Evolutionary conservation across 2,113 vertebrate species (phyloP), one percentile per base, ranked within the genome.

Genomic region (Callospermophilus lateralis): DNA sequence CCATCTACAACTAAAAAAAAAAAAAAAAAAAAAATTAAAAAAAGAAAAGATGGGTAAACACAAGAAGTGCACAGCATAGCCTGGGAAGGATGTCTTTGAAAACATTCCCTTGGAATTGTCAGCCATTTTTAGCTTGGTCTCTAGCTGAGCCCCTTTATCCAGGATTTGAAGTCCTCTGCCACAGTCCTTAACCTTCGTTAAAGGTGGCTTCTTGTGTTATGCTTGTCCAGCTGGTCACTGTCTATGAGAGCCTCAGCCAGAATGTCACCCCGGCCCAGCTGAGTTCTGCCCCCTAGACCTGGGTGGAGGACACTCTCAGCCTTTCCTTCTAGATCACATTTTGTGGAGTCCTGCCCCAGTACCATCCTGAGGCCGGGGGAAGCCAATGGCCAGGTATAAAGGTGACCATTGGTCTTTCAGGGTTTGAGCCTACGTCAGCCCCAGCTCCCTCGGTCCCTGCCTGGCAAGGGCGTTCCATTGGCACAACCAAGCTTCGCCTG

Each of bases 381-480:
- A 32, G 51, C 0, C 3, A 11, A 3, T 34, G 74, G 67, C 37
- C 58, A 80, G 58, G 17, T 34, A 17, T 93, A 68, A 95, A 94
- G 91, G 65, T n/a, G n/a, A 45, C 42, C 10, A 1, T 94, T 97
- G 89, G 37, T 96, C 1, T 97, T 98, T 83, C 98, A 99, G 99
- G 99, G 95, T 99, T 99, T 92, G 99, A 99, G 95, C 98, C 99
- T 95, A 96, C 99, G 0, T 98, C 99, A 65, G 99, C 99, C 98
- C 99, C 99, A 94, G 98, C 99, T 53, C 99, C 99, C 90, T 99
- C 99, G 0, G 99, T 99, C 87, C 99, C 99, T 45, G 99, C 99
- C 0, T 99, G 99, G 99, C 99, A 99, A 98, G 99, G 99, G 70
- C 99, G 99, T 90, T 99, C 99, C 16, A 99, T 99, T 81, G 99